phyloP scores from a whole-genome alignment of 2,888 invertebrate species.

The Macropis europaea region DNA sequence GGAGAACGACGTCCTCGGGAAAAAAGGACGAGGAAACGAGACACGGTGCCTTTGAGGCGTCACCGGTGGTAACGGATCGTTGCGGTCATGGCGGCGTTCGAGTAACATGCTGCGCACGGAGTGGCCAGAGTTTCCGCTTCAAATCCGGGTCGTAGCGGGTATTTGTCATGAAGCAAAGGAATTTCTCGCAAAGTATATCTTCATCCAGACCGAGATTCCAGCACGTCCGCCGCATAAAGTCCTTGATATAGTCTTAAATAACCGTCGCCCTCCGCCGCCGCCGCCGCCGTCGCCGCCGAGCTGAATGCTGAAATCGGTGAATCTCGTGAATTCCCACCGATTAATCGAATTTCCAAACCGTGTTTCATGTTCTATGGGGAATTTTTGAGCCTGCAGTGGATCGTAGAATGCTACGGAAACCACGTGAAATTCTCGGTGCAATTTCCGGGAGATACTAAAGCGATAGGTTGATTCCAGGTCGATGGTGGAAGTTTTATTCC shows the following conservation, averaged over 20 bases:
- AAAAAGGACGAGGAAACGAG: constrained; percentile 3
- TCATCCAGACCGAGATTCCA: constrained; percentile 22
- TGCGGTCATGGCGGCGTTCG: constrained; percentile 19
- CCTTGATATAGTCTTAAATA: constrained; percentile 33
- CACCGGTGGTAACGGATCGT: constrained; percentile 33
- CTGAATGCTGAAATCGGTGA: background rate
- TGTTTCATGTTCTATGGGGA: too few relatives aligned
- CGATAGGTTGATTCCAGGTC: too few relatives aligned
- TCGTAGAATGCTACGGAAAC: too few relatives aligned
- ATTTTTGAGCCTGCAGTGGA: too few relatives aligned
- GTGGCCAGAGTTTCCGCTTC: constrained; percentile 31
- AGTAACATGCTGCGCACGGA: constrained; percentile 36
- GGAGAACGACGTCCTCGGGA: background rate
- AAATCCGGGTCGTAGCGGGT: constrained; percentile 48
- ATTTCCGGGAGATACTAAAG: too few relatives aligned
- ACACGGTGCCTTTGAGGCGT: constrained; percentile 2
- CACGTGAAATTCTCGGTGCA: too few relatives aligned
- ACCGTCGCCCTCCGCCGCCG: background rate
- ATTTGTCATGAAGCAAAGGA: constrained; percentile 51
- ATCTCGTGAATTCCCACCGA: too few relatives aligned
- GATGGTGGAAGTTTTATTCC: too few relatives aligned
- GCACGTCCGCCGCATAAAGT: constrained; percentile 34
- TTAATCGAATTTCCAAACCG: too few relatives aligned
- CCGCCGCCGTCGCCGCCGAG: background rate
- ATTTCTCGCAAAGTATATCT: constrained; percentile 40